phyloP scores from a whole-genome alignment of 2,797 vertebrate species.

The Varecia variegata region DNA sequence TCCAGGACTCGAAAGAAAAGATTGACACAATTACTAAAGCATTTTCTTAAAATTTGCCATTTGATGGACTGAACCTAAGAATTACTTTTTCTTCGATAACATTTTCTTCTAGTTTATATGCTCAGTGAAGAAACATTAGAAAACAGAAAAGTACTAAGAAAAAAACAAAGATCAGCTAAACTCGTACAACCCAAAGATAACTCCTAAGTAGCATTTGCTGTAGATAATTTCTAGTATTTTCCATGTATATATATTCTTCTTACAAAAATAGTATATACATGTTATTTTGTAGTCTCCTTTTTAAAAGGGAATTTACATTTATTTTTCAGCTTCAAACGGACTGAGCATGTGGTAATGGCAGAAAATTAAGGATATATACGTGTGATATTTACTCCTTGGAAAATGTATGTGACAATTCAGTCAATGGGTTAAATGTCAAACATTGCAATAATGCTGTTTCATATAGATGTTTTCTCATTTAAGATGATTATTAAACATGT shows the following conservation, averaged over 20 bases:
- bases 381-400: neutral
- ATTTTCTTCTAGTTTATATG: conserved; percentile 20
- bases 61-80: neutral
- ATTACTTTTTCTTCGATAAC: conserved; percentile 14
- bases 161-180: conserved; percentile 33
- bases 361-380: neutral
- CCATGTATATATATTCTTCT: conserved; percentile 48
- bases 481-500: neutral
- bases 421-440: neutral
- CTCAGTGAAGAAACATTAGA: conserved; percentile 35
- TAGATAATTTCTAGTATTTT: conserved; percentile 60
- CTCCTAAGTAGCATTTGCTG: conserved; percentile 52
- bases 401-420: neutral
- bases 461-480: neutral
- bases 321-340: conserved; percentile 15
- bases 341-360: neutral
- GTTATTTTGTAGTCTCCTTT: conserved; percentile 42
- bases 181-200: conserved; percentile 54
- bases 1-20: neutral
- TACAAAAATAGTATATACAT: conserved; percentile 32
- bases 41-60: neutral
- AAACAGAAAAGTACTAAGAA: conserved; percentile 37
- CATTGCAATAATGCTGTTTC: neutral
- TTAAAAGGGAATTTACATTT: conserved; percentile 33
- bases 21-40: neutral